Evolutionary conservation across 2,113 vertebrate species (phyloP).

Genomic region (Corythaeola cristata): DNA sequence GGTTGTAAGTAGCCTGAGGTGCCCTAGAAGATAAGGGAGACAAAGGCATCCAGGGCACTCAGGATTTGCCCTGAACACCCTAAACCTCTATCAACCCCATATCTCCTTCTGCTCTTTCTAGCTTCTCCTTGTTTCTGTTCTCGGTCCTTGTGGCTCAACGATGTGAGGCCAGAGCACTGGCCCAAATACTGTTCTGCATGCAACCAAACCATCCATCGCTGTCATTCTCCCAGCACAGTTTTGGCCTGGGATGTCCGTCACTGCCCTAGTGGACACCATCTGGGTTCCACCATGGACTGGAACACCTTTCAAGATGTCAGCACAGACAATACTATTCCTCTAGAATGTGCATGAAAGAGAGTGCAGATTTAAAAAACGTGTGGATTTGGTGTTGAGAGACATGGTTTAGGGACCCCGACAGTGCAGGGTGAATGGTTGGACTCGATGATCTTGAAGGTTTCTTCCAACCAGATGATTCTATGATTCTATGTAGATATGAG

Average conservation of each 20-base stretch:
- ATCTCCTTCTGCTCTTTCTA: background rate
- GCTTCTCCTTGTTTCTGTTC: background rate
- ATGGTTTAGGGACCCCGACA: too few relatives aligned
- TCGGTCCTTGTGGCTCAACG: fast-evolving
- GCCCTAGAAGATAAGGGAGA: background rate
- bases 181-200: background rate
- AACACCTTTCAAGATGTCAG: background rate
- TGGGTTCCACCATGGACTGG: background rate
- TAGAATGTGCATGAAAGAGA: background rate
- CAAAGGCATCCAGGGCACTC: background rate
- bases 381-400: too few relatives aligned
- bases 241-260: background rate
- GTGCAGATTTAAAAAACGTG: too few relatives aligned
- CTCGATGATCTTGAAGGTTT: too few relatives aligned
- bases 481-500: too few relatives aligned
- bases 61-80: background rate
- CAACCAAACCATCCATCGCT: background rate
- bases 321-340: background rate
- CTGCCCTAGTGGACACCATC: background rate
- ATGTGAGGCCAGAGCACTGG: background rate
- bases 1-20: background rate
- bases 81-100: background rate
- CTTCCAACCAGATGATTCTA: too few relatives aligned
- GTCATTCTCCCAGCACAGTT: background rate
- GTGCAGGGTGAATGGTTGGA: too few relatives aligned